These are phyloP conservation scores for Lordiphosa fenestrarum DNA, from an alignment of 2,888 invertebrate genomes.

Conservation along the genomic window DNA sequence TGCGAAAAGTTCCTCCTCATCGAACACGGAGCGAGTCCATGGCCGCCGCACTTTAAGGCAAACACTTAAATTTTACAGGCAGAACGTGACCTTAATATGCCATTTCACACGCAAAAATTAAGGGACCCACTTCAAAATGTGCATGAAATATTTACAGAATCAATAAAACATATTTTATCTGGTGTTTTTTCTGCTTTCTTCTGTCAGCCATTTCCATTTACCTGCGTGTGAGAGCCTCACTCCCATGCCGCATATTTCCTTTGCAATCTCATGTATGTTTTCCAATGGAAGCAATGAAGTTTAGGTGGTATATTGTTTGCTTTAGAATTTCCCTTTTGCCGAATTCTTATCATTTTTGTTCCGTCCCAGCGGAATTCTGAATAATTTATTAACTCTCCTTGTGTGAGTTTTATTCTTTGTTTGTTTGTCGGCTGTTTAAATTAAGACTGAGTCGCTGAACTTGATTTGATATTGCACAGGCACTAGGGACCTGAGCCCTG, in stretches of 20 bases:
- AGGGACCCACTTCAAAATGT: slow-evolving; percentile 9
- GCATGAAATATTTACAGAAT: slow-evolving; percentile 29
- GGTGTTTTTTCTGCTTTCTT: not conserved
- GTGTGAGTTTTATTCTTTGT: slow-evolving; percentile 13
- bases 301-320: slow-evolving; percentile 2
- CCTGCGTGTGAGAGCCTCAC: slow-evolving; percentile 15
- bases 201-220: slow-evolving; percentile 6
- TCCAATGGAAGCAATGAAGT: not conserved
- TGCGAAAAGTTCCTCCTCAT: slow-evolving; percentile 1
- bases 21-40: slow-evolving; percentile 5
- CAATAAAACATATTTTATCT: slow-evolving; percentile 54
- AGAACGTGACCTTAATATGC: slow-evolving; percentile 36
- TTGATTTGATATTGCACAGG: slow-evolving; percentile 1
- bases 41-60: slow-evolving; percentile 22
- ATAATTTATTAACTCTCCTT: slow-evolving; percentile 45
- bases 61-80: slow-evolving; percentile 41
- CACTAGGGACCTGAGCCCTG: not conserved
- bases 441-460: slow-evolving; percentile 5
- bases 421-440: not conserved
- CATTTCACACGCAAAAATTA: slow-evolving; percentile 49
- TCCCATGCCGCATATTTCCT: not conserved
- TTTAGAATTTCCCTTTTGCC: slow-evolving; percentile 18
- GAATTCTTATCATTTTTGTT: slow-evolving; percentile 24
- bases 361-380: slow-evolving; percentile 35
- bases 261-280: no score